phyloP scores from a whole-genome alignment of 2,113 vertebrate genomes.

The Ageneiosus marmoratus region DNA sequence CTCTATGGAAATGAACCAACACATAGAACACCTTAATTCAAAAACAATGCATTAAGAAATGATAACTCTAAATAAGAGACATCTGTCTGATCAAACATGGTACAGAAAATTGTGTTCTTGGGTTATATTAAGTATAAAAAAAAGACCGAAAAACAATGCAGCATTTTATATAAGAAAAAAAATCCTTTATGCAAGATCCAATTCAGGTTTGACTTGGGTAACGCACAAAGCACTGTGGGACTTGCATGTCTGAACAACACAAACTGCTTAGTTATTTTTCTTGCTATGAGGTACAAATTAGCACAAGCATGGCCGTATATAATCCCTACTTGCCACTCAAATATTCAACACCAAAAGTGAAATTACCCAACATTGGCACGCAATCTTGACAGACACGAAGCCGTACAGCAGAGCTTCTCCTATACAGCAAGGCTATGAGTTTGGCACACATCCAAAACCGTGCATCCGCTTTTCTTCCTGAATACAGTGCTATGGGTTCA shows the following conservation, averaged over 20 bases:
- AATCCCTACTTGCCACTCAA: slow-evolving; percentile 19
- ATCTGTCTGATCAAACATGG: neutral
- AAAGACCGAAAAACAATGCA: neutral
- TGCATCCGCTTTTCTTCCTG: neutral
- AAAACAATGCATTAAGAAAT: too few species aligned
- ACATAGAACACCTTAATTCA: neutral
- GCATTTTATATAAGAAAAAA: neutral
- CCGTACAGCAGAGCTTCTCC: neutral
- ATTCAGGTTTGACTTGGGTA: slow-evolving; percentile 11
- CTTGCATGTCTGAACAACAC: slow-evolving; percentile 25
- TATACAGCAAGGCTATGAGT: neutral
- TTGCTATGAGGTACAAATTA: slow-evolving; percentile 12
- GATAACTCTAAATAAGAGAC: too few species aligned
- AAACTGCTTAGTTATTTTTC: slow-evolving; percentile 15
- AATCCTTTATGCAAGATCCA: neutral
- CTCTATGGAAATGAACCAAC: slow-evolving; percentile 4
- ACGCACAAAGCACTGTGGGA: neutral
- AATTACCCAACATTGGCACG: slow-evolving; percentile 5
- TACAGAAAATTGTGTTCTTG: neutral
- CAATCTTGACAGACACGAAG: neutral
- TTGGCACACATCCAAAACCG: neutral
- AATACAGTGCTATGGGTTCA: neutral
- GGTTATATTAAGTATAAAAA: neutral
- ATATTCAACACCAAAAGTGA: slow-evolving; percentile 4
- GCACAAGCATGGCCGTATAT: slow-evolving; percentile 1